phyloP scores from a whole-genome alignment of 2,797 vertebrate genomes.

The Sebastes hubbsi region DNA sequence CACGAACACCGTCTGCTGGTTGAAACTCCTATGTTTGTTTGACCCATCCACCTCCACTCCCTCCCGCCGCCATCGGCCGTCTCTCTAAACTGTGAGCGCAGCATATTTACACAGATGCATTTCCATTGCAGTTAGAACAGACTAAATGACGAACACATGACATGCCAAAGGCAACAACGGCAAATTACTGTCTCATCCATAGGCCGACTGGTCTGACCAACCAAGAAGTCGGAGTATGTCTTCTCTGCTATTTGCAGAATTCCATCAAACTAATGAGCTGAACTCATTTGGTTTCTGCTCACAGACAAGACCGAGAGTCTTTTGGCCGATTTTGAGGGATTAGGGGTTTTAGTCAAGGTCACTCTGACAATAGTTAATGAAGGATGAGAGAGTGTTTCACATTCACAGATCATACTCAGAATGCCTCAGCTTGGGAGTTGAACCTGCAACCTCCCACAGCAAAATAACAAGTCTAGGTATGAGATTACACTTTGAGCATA shows the following conservation, averaged over 20 bases:
- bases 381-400: neutral
- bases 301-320: neutral
- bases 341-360: constrained; percentile 18
- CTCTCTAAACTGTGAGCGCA: too few species aligned
- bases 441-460: constrained; percentile 42
- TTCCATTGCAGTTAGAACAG: too few species aligned
- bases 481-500: constrained; percentile 35
- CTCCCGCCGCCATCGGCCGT: too few species aligned
- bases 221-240: neutral
- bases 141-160: too few species aligned
- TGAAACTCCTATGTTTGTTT: too few species aligned
- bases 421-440: constrained; percentile 29
- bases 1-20: too few species aligned
- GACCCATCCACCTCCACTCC: too few species aligned
- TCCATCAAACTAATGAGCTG: neutral
- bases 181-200: too few species aligned
- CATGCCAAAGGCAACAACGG: too few species aligned
- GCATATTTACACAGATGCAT: too few species aligned
- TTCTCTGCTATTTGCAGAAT: neutral
- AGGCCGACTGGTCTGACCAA: neutral
- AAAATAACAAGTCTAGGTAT: constrained; percentile 35
- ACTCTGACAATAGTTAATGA: neutral
- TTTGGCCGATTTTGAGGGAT: constrained; percentile 3
- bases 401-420: neutral
- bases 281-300: neutral